Percentiles rank a stretch among this genome's conserved stretches.
Conservation (phyloP, 2,113 vertebrate genomes). For the Bubo blakistoni region DNA sequence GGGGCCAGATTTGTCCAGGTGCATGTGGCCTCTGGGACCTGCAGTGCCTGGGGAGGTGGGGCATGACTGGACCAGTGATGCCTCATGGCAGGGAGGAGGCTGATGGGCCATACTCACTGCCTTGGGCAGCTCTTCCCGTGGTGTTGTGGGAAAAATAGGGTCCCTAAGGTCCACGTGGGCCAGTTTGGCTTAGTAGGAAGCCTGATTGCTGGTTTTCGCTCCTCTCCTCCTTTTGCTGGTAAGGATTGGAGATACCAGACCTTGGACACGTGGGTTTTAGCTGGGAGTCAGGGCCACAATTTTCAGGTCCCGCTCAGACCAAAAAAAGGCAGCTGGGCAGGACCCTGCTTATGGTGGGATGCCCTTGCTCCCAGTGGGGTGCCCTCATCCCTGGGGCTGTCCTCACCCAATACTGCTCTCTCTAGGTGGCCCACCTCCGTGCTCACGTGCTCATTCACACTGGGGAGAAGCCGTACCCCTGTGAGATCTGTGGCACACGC, state of each 20-base stretch:
- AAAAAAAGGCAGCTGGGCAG: background rate
- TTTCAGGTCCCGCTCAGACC: background rate
- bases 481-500: conserved; percentile 96
- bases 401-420: background rate
- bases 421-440: conserved; percentile 93
- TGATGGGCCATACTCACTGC: background rate
- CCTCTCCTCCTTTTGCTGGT: background rate
- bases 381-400: background rate
- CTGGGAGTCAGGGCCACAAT: too few species aligned
- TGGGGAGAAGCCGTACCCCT: conserved; percentile 96
- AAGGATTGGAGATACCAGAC: background rate
- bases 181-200: background rate
- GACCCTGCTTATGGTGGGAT: background rate
- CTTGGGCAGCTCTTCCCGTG: background rate
- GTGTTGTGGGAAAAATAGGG: background rate
- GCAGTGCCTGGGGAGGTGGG: background rate
- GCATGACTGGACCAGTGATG: accelerated
- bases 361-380: background rate
- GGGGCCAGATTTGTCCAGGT: conserved; percentile 83
- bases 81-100: background rate
- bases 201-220: background rate
- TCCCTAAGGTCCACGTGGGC: accelerated
- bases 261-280: background rate
- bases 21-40: background rate
- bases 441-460: conserved; percentile 97